phyloP scores from a whole-genome alignment of 2,113 vertebrate genomes.

The Pica pica region DNA sequence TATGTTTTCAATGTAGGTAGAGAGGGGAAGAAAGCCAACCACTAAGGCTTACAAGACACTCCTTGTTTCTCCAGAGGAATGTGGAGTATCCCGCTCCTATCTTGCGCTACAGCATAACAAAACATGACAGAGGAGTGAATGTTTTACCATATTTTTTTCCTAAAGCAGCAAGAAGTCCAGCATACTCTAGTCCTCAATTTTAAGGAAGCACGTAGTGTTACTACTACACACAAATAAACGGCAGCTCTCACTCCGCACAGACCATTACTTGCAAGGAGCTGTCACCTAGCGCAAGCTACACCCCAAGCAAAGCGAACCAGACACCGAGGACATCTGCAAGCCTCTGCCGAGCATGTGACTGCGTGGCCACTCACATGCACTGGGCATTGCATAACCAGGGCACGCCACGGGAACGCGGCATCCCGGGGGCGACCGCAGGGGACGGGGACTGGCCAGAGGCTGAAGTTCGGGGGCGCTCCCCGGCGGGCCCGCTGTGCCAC shows the following conservation, averaged over 20 bases:
- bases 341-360: conserved; percentile 7
- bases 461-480: neutral
- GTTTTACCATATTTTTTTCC: neutral
- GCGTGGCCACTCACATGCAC: neutral
- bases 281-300: fast-evolving
- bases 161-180: neutral
- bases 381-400: conserved; percentile 18
- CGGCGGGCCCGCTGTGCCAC: neutral
- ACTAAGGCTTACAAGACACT: neutral
- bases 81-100: neutral
- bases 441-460: fast-evolving
- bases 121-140: neutral
- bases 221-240: fast-evolving
- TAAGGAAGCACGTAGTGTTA: fast-evolving
- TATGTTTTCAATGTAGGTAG: neutral
- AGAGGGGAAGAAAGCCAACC: neutral
- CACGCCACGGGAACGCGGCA: neutral
- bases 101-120: neutral
- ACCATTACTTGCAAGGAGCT: neutral
- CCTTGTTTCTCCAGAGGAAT: neutral
- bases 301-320: neutral
- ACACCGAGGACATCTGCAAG: neutral
- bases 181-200: neutral
- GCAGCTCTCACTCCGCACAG: neutral
- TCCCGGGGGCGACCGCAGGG: neutral